Percentiles rank a stretch among this genome's conserved stretches.
These are phyloP conservation scores for Lampris incognitus DNA, from an alignment of 2,113 vertebrate genomes.

Conservation along the genomic window DNA sequence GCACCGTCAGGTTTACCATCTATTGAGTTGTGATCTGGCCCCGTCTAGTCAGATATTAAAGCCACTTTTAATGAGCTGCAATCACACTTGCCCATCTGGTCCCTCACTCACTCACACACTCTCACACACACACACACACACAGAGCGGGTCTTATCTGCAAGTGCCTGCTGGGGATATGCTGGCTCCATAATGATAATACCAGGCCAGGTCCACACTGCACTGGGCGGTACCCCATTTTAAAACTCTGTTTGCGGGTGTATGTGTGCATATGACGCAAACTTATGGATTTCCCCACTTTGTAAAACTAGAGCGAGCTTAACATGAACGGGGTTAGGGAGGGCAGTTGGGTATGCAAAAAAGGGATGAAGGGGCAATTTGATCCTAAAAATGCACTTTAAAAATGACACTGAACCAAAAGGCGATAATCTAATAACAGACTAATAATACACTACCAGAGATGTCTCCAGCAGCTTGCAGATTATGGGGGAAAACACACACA, in stretches of 20 bases:
- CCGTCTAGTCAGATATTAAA: slow-evolving; percentile 2
- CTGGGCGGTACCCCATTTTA: slow-evolving; percentile 49
- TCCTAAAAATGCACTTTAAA: slow-evolving; percentile 4
- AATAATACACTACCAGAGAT: background rate
- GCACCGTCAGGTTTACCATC: background rate
- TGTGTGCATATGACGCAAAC: slow-evolving; percentile 29
- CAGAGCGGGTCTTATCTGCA: slow-evolving; percentile 65
- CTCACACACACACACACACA: background rate
- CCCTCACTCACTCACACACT: background rate
- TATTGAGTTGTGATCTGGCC: no score
- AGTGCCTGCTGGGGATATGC: slow-evolving; percentile 46
- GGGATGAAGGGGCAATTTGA: background rate
- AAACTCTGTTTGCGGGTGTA: background rate
- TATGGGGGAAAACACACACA: slow-evolving; percentile 79
- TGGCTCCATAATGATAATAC: slow-evolving; percentile 65
- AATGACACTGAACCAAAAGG: background rate
- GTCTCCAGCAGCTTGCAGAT: slow-evolving; percentile 72
- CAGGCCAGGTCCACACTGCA: slow-evolving; percentile 36
- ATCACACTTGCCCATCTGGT: slow-evolving; percentile 43
- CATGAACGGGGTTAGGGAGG: background rate
- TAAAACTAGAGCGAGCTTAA: background rate
- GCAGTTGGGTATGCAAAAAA: slow-evolving; percentile 51
- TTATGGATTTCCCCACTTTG: slow-evolving; percentile 38
- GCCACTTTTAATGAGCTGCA: slow-evolving; percentile 37
- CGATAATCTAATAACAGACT: background rate